Evolutionary conservation across 2,113 vertebrate species (phyloP).

Genomic region (Leptobrachium leishanense): DNA sequence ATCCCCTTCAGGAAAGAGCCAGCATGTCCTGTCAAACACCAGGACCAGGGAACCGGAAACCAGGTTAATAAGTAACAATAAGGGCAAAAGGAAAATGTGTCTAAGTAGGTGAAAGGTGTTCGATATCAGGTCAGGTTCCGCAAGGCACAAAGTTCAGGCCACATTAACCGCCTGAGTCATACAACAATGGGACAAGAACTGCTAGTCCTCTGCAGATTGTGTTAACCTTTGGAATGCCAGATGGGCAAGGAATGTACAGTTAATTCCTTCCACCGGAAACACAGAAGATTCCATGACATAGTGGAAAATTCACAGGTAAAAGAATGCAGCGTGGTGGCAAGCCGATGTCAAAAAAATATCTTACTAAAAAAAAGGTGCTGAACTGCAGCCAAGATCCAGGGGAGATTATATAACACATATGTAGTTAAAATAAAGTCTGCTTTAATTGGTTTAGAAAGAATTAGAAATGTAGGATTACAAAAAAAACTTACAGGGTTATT

Average conservation of each 20-base stretch:
- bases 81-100: neutral
- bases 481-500: no score
- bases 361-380: no score
- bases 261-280: no score
- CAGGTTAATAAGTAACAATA: constrained; percentile 20
- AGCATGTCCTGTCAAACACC: neutral
- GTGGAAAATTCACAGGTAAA: neutral
- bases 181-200: neutral
- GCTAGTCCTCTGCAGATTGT: neutral
- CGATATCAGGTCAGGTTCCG: neutral
- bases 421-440: no score
- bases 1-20: neutral
- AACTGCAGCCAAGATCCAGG: no score
- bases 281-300: neutral
- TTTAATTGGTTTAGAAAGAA: no score
- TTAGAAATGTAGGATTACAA: no score
- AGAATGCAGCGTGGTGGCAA: no score
- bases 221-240: neutral
- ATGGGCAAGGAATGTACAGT: neutral
- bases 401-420: no score
- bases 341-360: no score
- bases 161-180: constrained; percentile 6
- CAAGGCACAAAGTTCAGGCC: constrained; percentile 7
- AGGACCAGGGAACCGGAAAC: constrained; percentile 11
- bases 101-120: constrained; percentile 26